Evolutionary conservation across 2,797 vertebrate genomes (phyloP).

Genomic region (Xenopus petersii): DNA sequence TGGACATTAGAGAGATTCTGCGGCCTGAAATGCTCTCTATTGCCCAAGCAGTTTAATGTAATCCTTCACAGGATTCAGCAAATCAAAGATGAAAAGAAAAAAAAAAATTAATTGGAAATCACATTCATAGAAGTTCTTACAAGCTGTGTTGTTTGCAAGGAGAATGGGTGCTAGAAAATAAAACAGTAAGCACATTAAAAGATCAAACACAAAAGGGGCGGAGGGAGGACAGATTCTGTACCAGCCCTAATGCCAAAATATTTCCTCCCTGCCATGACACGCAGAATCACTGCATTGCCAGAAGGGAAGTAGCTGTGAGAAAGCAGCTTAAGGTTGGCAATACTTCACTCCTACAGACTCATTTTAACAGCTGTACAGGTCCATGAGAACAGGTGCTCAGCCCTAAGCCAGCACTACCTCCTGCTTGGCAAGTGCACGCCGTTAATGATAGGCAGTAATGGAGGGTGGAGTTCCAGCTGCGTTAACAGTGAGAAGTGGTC

Average conservation of each 20-base stretch:
- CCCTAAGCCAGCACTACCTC: conserved; percentile 84
- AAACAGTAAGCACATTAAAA: too few relatives aligned
- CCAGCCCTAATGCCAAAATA: conserved; percentile 78
- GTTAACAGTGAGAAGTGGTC: conserved; percentile 99
- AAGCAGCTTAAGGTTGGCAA: conserved; percentile 78
- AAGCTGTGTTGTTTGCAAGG: background rate
- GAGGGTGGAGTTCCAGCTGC: conserved; percentile 91
- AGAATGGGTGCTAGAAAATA: too few relatives aligned
- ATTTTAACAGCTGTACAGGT: conserved; percentile 82
- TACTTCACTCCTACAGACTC: conserved; percentile 85
- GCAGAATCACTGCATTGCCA: conserved; percentile 72
- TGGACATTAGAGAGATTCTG: background rate
- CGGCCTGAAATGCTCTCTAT: background rate
- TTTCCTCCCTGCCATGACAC: conserved; percentile 52
- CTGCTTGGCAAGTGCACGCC: conserved; percentile 87
- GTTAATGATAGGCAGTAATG: conserved; percentile 79
- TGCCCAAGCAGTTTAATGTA: background rate
- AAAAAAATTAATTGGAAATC: too few relatives aligned
- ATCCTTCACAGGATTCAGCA: background rate
- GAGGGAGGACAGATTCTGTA: conserved; percentile 69
- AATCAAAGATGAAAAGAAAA: background rate
- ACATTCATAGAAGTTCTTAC: background rate
- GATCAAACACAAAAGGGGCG: conserved; percentile 36
- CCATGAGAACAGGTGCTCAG: conserved; percentile 60
- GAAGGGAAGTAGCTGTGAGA: conserved; percentile 74